These are phyloP conservation scores for Hemichromis elongatus DNA, from an alignment of 2,113 vertebrate genomes.

Conservation along the genomic window DNA sequence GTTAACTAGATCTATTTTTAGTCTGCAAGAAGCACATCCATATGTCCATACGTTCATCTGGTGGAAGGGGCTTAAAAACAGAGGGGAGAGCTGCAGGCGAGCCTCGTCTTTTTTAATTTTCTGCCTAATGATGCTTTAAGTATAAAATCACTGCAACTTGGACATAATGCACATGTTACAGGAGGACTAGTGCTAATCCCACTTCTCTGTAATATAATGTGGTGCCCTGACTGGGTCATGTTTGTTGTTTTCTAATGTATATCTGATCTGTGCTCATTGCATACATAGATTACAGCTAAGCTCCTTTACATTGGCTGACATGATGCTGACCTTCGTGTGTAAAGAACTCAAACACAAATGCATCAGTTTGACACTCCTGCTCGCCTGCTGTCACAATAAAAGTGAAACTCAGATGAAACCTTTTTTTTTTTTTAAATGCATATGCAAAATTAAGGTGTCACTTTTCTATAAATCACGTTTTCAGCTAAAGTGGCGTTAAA, in stretches of 20 bases:
- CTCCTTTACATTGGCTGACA: conserved; percentile 3
- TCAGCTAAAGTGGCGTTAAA: not conserved
- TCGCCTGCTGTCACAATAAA: not conserved
- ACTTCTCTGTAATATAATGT: not conserved
- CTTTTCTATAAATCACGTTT: not conserved
- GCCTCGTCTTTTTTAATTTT: not conserved
- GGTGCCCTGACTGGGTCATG: not conserved
- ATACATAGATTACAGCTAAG: conserved; percentile 25
- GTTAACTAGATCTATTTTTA: not conserved
- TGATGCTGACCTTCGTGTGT: not conserved
- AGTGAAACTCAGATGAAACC: not conserved
- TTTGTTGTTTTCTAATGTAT: conserved; percentile 37
- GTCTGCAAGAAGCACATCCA: not conserved
- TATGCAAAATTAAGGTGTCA: not conserved
- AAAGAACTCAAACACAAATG: not conserved
- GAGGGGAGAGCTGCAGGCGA: not conserved
- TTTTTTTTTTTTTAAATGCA: not conserved
- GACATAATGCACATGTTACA: not conserved
- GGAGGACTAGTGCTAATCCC: conserved; percentile 14
- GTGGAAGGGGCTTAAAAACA: not conserved
- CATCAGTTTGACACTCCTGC: not conserved
- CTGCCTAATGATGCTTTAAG: not conserved
- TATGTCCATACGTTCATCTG: not conserved
- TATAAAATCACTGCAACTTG: not conserved
- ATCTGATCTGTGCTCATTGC: conserved; percentile 6